phyloP scores from a whole-genome alignment of 2,888 invertebrate genomes.

The Nesidiocoris tenuis region DNA sequence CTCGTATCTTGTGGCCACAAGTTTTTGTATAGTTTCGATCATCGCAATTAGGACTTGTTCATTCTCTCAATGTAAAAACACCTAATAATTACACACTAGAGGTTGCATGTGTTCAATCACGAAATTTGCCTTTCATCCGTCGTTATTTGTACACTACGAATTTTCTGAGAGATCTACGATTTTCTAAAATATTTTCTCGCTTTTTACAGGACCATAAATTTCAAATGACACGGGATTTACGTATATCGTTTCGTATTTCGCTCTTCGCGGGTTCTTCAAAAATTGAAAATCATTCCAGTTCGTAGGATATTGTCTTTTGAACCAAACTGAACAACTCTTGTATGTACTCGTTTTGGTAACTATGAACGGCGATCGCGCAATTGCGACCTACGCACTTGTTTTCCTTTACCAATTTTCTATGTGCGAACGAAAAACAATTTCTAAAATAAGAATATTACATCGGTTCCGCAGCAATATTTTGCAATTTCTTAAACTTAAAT shows the following conservation, averaged over 20 bases:
- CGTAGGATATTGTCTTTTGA: constrained; percentile 38
- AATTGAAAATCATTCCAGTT: background rate
- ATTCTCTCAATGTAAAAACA: background rate
- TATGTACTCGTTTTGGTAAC: constrained; percentile 9
- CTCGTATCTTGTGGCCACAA: too few species aligned
- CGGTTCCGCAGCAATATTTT: background rate
- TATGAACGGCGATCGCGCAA: background rate
- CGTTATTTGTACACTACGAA: constrained; percentile 12
- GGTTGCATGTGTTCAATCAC: background rate
- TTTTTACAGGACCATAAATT: constrained; percentile 32
- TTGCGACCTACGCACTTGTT: background rate
- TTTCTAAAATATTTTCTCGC: constrained; percentile 30
- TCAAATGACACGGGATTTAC: constrained; percentile 32
- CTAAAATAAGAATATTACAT: background rate
- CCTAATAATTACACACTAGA: background rate
- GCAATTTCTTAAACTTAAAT: constrained; percentile 25
- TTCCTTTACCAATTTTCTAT: background rate
- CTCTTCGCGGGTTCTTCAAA: background rate
- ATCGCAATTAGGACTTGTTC: background rate
- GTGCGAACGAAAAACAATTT: constrained; percentile 10
- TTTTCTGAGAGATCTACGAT: constrained; percentile 33
- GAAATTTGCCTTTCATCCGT: background rate
- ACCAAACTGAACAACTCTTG: constrained; percentile 1
- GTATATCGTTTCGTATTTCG: constrained; percentile 28
- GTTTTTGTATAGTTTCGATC: background rate